Evolutionary conservation across 2,797 vertebrate species (phyloP), one percentile per base, ranked within the genome.

Genomic region (Somateria mollissima): DNA sequence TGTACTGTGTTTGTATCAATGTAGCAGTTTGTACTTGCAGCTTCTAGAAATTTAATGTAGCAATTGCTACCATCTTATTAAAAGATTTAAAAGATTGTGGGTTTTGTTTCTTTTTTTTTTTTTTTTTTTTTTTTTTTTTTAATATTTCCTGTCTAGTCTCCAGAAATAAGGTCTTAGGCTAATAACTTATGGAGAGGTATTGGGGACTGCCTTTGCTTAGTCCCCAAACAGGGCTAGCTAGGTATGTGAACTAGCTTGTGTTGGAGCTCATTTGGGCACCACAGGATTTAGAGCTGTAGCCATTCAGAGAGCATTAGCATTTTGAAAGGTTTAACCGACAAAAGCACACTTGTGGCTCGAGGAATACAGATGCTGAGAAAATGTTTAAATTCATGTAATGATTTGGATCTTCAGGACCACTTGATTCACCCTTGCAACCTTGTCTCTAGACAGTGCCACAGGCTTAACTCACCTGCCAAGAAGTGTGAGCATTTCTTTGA

Each of bases 401-500:
- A 87, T 93, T 81, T 88, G 66, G 89, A 84, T 91, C 79, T 91
- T 97, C 89, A 87, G 86, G 90, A 88, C 86, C 49, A 60, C 93
- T 94, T 92, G 94, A 88, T 90, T 94, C 74, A 92, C 93, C 92
- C 88, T 83, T 92, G 89, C 84, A 95, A 93, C 95, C 96, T 96
- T 92, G 87, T 94, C 92, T 94, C 79, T 87, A 91, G 87, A 97
- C 87, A 95, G 94, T 97, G 95, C 96, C 90, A 79, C 82, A 53
- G 96, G 94, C 89, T 95, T 92, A 94, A 90, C 76, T 93, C 93
- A 97, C 93, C 97, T 96, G 96, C 96, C 94, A 96, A 94, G 86
- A 93, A 95, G 95, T 66, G 90, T 84, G 94, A 96, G 80, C 22
- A 18, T 89, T 96, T 90, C 90, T 96, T 90, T 0, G 22, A 88